Base-by-base conservation (phyloP, 2,797 vertebrate genomes). In the Lates japonicus region DNA sequence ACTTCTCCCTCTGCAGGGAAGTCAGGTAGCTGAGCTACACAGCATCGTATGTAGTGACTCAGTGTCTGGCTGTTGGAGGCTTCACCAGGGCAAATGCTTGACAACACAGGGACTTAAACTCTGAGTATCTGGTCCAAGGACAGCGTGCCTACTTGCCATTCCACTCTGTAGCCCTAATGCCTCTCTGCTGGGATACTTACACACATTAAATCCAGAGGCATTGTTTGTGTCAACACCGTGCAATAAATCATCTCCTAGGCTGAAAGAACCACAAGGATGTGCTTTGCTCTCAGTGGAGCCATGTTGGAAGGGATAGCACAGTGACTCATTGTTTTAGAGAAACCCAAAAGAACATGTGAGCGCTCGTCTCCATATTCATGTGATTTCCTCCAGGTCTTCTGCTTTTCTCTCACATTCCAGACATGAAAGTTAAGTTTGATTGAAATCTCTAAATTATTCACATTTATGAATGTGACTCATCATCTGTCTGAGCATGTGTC, bases 81-180 rank as follows among this genome's bases (percentile, higher is more conserved):
- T 83, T 82, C 76, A 77, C 62, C 66, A 25, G 62, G 48, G 74
- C 5, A n/a, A 70, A 86, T 80, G 64, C 59, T 78, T 80, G 80
- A 79, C 76, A 83, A 85, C 74, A 72, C 10, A 5, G 31, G 57
- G 82, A 76, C 75, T 70, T 81, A 78, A 76, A 88, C 51, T 69
- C 70, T 75, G 66, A 46, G 78, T 88, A 67, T 88, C 48, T 57
- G 44, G 70, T 84, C 83, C 83, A 88, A 88, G 86, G 83, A 85
- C 84, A 83, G 39, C 7, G 2, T 63, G 33, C 68, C 72, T 86
- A 78, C 72, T 88, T 82, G 76, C 67, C 72, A 90, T 89, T 90
- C 87, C 52, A 69, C 46, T 63, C 81, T 66, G 76, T 48, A 64
- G 73, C 76, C 65, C 72, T 70, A 76, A 84, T 82, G 75, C 73